phyloP scores from a whole-genome alignment of 2,797 vertebrate genomes.

The Salmo trutta region DNA sequence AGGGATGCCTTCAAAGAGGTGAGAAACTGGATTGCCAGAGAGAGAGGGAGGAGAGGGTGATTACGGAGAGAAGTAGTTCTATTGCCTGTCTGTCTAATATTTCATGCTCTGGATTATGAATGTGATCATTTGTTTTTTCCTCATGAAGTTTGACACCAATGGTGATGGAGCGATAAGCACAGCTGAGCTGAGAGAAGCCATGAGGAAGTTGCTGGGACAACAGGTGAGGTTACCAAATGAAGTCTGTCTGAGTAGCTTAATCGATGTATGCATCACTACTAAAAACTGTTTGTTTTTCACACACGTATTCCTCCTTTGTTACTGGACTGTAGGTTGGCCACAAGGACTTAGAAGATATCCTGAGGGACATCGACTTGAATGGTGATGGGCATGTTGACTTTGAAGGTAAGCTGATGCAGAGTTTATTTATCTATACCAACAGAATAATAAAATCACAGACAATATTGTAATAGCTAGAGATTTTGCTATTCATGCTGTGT shows the following conservation, averaged over 20 bases:
- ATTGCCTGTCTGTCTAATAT: conserved; percentile 3
- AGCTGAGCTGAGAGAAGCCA: conserved; percentile 91
- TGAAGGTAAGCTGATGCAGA: conserved; percentile 82
- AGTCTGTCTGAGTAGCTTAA: not conserved
- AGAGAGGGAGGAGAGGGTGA: not conserved
- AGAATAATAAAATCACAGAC: not conserved
- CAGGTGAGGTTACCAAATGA: conserved; percentile 73
- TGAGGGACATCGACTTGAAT: conserved; percentile 95
- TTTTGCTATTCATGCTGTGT: not conserved
- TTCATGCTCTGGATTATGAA: not conserved
- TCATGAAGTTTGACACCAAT: conserved; percentile 93
- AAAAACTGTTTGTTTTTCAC: not conserved
- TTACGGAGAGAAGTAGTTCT: not conserved
- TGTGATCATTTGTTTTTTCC: conserved; percentile 8
- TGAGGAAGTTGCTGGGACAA: conserved; percentile 95
- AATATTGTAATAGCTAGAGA: not conserved
- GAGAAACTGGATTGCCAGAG: conserved; percentile 41
- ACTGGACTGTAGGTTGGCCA: conserved; percentile 79
- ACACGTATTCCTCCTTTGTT: not conserved
- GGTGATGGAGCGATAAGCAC: conserved; percentile 97
- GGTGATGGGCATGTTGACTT: conserved; percentile 97
- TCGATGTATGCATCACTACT: not conserved
- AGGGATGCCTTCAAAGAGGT: conserved; percentile 96
- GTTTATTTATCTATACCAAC: not conserved
- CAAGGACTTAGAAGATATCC: conserved; percentile 95